phyloP scores from a whole-genome alignment of 2,888 invertebrate genomes.

The Abrostola triplasia region DNA sequence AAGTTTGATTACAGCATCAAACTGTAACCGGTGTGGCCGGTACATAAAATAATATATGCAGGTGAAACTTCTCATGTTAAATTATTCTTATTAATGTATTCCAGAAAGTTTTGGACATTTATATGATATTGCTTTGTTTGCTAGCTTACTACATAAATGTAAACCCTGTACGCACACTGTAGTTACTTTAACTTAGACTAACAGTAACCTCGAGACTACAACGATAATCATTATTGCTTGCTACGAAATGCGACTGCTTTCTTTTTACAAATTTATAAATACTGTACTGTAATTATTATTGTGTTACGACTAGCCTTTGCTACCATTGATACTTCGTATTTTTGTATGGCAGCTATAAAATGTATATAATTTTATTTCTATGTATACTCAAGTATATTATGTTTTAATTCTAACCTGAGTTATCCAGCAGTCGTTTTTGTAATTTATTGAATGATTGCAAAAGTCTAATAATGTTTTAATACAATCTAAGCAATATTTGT shows the following conservation, averaged over 20 bases:
- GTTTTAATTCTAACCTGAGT: constrained; percentile 22
- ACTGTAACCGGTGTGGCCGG: not conserved
- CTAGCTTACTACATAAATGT: constrained; percentile 6
- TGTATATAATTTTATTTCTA: constrained; percentile 56
- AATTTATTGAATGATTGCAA: not conserved
- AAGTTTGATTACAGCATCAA: not conserved
- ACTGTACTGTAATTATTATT: constrained; percentile 42
- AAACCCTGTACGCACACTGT: constrained; percentile 50
- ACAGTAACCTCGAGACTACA: constrained; percentile 61
- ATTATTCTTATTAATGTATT: not conserved
- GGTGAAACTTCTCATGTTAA: not conserved
- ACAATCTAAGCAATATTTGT: not conserved
- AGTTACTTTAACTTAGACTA: constrained; percentile 34
- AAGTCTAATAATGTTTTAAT: not conserved
- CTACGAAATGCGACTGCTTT: constrained; percentile 69
- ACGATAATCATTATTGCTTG: constrained; percentile 71
- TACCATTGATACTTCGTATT: constrained; percentile 50
- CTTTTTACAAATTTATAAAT: constrained; percentile 65
- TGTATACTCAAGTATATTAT: constrained; percentile 35
- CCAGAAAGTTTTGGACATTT: not conserved
- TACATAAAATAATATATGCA: not conserved
- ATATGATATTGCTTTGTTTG: not conserved
- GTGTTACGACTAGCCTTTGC: constrained; percentile 48
- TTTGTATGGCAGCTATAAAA: constrained; percentile 53
- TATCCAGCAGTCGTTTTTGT: constrained; percentile 33